Conservation (phyloP, 2,888 invertebrate genomes). For the Junonia oenone region DNA sequence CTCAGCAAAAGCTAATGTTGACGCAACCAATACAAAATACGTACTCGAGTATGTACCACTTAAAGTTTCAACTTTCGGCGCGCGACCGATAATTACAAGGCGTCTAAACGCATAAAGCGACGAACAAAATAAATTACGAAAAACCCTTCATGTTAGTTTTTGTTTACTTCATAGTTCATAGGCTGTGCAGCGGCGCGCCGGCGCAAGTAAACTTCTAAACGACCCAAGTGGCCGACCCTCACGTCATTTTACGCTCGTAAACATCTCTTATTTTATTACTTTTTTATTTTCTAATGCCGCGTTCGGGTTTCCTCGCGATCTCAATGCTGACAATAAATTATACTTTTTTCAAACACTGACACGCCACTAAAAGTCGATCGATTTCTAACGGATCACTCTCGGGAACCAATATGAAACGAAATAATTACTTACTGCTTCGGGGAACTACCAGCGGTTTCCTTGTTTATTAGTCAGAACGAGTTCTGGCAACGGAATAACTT, state of each 20-base stretch:
- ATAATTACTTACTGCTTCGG: constrained; percentile 69
- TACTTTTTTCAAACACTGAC: constrained; percentile 75
- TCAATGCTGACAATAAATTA: constrained; percentile 77
- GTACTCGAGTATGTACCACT: constrained; percentile 56
- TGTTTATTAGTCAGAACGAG: constrained; percentile 69
- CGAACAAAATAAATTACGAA: constrained; percentile 69
- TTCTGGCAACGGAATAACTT: constrained; percentile 47
- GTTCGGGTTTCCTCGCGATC: constrained; percentile 75
- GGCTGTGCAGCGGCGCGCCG: constrained; percentile 30
- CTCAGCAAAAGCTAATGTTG: constrained; percentile 51
- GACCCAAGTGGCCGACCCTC: constrained; percentile 58
- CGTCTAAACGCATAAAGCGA: constrained; percentile 61
- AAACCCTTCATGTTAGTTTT: constrained; percentile 48
- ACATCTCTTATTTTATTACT: constrained; percentile 73
- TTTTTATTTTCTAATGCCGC: constrained; percentile 76
- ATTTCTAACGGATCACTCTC: constrained; percentile 78
- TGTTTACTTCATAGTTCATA: constrained; percentile 17
- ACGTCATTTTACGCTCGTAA: constrained; percentile 78
- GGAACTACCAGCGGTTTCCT: constrained; percentile 70
- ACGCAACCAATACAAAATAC: constrained; percentile 66
- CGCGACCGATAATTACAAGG: constrained; percentile 69
- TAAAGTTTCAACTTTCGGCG: constrained; percentile 67
- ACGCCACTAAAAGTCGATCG: constrained; percentile 77
- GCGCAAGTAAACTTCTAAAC: constrained; percentile 59
- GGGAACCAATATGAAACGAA: constrained; percentile 68